A percentile compares a stretch with the other conserved stretches of the same genome.
These are phyloP conservation scores for Hafferia zeledoni DNA, from an alignment of 2,797 vertebrate species.

Conservation along the genomic window DNA sequence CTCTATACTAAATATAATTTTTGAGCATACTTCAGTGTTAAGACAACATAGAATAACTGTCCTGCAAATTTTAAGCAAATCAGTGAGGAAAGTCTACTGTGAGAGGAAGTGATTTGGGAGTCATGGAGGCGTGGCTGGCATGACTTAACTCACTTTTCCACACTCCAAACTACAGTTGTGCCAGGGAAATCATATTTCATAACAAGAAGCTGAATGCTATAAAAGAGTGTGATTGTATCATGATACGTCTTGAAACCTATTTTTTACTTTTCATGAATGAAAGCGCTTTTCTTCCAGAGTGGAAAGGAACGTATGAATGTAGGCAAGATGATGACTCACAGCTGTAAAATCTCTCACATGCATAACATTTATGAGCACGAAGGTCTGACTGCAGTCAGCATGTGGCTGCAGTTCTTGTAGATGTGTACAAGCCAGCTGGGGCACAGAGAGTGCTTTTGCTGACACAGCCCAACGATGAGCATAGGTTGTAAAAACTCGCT, in stretches of 20 bases:
- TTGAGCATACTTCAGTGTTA: neutral
- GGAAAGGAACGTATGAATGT: conserved; percentile 39
- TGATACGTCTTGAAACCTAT: conserved; percentile 2
- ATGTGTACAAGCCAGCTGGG: neutral
- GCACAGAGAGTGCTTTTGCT: neutral
- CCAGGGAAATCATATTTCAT: conserved; percentile 12
- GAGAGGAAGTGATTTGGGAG: neutral
- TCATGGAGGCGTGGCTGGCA: neutral
- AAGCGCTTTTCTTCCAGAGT: neutral
- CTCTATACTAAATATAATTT: neutral
- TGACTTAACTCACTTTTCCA: neutral
- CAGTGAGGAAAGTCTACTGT: neutral
- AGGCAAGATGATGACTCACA: conserved; percentile 61
- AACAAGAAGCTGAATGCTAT: neutral
- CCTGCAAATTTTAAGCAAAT: neutral
- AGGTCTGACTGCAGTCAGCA: neutral
- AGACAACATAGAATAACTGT: neutral
- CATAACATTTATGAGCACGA: neutral
- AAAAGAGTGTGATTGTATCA: neutral
- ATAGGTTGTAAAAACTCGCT: neutral
- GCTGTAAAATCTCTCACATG: conserved; percentile 23
- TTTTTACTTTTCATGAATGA: conserved; percentile 55
- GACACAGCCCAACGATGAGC: neutral
- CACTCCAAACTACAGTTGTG: neutral
- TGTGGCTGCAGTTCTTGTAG: neutral